Conservation (phyloP, 2,797 vertebrate species). For the Scomberomorus guttatus region DNA sequence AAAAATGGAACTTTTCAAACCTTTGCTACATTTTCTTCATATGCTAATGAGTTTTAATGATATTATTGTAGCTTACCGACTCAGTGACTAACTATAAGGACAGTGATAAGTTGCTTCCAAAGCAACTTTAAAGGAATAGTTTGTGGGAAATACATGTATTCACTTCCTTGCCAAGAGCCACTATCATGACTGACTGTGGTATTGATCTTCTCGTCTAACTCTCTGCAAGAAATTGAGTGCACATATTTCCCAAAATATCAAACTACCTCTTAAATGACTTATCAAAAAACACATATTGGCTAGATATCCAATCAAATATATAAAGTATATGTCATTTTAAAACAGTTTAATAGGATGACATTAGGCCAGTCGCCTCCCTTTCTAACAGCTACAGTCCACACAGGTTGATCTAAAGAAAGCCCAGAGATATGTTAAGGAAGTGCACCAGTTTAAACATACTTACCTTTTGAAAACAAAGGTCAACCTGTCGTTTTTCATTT, state of each 20-base stretch:
- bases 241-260: no score
- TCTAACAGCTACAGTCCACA: neutral
- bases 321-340: no score
- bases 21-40: neutral
- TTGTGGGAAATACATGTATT: no score
- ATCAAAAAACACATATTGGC: neutral
- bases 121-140: neutral
- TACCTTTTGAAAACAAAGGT: slow-evolving; percentile 11
- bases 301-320: neutral
- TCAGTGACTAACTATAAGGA: neutral
- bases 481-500: neutral
- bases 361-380: neutral
- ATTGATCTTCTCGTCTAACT: no score
- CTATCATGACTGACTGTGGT: no score
- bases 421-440: neutral
- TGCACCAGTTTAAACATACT: neutral
- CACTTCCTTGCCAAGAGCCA: neutral
- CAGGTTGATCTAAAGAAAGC: neutral
- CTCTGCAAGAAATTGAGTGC: no score
- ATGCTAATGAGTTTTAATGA: neutral
- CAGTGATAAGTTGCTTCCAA: neutral
- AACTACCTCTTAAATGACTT: neutral
- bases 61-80: neutral
- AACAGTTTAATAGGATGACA: neutral
- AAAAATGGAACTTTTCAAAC: neutral